phyloP scores from a whole-genome alignment of 2,888 invertebrate genomes.

The Atherix ibis region DNA sequence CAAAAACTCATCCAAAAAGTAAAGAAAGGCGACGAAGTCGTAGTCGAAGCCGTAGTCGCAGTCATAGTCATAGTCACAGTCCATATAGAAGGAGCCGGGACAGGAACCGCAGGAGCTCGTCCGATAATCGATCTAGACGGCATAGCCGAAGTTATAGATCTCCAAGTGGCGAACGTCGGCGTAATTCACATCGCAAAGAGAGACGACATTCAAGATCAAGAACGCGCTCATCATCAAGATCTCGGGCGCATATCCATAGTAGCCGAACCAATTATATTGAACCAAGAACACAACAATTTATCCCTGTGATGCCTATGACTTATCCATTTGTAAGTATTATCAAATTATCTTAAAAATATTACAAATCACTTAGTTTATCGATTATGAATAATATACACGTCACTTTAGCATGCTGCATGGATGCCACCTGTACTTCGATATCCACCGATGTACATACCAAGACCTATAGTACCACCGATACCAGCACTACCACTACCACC shows the following conservation, averaged over 20 bases:
- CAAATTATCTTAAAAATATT: too few species aligned
- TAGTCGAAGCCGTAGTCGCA: slow-evolving; percentile 9
- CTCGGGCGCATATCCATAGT: too few species aligned
- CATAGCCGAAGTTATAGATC: too few species aligned
- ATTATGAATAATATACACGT: too few species aligned
- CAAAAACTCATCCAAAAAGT: slow-evolving; percentile 4
- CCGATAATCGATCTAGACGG: background rate
- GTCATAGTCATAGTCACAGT: slow-evolving; percentile 2
- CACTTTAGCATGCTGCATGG: background rate
- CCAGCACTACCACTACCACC: background rate
- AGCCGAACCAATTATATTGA: background rate
- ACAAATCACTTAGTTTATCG: background rate
- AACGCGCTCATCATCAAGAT: background rate
- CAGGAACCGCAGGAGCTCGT: background rate
- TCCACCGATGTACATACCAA: background rate
- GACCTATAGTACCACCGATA: background rate
- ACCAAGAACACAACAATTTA: slow-evolving; percentile 1
- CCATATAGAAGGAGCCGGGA: background rate
- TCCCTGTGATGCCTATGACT: slow-evolving; percentile 1
- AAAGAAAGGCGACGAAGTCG: slow-evolving; percentile 2
- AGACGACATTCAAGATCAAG: slow-evolving; percentile 1
- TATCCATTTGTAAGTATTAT: slow-evolving; percentile 3
- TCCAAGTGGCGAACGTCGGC: too few species aligned
- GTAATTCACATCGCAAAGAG: too few species aligned
- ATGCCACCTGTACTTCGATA: too few species aligned